phyloP scores from a whole-genome alignment of 2,113 vertebrate species.

The Epinephelus lanceolatus region DNA sequence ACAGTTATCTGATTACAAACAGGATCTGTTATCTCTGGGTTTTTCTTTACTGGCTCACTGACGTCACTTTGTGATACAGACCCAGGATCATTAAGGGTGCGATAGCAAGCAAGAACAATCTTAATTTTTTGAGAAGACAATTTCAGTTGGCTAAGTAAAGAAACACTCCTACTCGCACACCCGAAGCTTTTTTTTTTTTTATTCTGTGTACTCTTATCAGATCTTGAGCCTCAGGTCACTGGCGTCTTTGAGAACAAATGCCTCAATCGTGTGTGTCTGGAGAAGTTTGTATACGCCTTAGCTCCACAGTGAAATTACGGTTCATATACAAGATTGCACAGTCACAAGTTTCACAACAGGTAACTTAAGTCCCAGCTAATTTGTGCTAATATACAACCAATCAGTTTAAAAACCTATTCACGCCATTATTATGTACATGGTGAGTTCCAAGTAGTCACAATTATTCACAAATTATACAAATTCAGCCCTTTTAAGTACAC shows the following conservation, averaged over 20 bases:
- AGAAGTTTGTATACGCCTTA: not conserved
- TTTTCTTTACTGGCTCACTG: not conserved
- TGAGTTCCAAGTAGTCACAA: slow-evolving; percentile 42
- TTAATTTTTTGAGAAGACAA: not conserved
- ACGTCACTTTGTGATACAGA: not conserved
- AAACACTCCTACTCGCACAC: not conserved
- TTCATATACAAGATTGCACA: slow-evolving; percentile 21
- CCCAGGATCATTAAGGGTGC: not conserved
- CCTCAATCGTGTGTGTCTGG: not conserved
- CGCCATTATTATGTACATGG: slow-evolving; percentile 70
- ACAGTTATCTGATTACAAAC: not conserved
- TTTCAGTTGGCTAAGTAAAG: not conserved
- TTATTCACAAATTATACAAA: slow-evolving; percentile 77
- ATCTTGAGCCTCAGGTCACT: too few species aligned
- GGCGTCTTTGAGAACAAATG: not conserved
- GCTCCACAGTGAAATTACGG: not conserved
- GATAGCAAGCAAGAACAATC: not conserved
- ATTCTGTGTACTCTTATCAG: not conserved
- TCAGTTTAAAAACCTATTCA: slow-evolving; percentile 41
- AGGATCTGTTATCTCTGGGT: not conserved
- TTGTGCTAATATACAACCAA: slow-evolving; percentile 56
- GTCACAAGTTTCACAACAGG: slow-evolving; percentile 32
- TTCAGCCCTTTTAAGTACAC: slow-evolving; percentile 70
- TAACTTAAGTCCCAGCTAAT: slow-evolving; percentile 17
- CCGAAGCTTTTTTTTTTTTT: too few species aligned